Percentiles rank a stretch among this genome's conserved stretches.
These are phyloP conservation scores for Schizaphis graminum DNA, from an alignment of 2,888 invertebrate genomes.

Conservation along the genomic window DNA sequence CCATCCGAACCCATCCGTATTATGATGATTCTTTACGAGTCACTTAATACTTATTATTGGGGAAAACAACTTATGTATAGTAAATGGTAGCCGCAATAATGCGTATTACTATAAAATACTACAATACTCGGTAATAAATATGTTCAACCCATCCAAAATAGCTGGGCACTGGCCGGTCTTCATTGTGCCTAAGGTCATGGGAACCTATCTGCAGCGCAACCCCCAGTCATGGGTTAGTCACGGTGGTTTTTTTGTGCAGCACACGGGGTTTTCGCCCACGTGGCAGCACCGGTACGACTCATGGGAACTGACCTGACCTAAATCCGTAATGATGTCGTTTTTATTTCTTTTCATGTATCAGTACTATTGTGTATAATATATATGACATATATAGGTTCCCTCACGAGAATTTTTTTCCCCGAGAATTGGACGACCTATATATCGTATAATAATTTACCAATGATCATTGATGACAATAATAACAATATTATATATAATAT, in stretches of 20 bases:
- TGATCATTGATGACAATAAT: neutral
- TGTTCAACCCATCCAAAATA: neutral
- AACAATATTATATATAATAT: neutral
- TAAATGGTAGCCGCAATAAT: conserved; percentile 50
- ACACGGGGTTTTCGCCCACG: conserved; percentile 12
- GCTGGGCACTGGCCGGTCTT: neutral
- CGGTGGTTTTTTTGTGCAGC: conserved; percentile 24
- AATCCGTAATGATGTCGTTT: conserved; percentile 31
- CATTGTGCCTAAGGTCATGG: conserved; percentile 57
- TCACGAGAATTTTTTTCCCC: neutral
- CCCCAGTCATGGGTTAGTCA: conserved; percentile 42
- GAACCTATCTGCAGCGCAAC: conserved; percentile 44
- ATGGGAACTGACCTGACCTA: conserved; percentile 63
- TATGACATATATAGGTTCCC: neutral
- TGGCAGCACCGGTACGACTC: neutral
- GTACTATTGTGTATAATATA: neutral
- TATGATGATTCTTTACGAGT: neutral
- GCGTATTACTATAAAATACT: neutral
- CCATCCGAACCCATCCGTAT: neutral
- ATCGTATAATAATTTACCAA: neutral
- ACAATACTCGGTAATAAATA: conserved; percentile 40
- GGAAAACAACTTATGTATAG: neutral
- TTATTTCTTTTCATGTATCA: conserved; percentile 15
- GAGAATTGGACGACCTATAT: neutral
- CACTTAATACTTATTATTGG: neutral